Evolutionary conservation across 2,888 invertebrate species (phyloP).

Genomic region (Cephus nigrinus): DNA sequence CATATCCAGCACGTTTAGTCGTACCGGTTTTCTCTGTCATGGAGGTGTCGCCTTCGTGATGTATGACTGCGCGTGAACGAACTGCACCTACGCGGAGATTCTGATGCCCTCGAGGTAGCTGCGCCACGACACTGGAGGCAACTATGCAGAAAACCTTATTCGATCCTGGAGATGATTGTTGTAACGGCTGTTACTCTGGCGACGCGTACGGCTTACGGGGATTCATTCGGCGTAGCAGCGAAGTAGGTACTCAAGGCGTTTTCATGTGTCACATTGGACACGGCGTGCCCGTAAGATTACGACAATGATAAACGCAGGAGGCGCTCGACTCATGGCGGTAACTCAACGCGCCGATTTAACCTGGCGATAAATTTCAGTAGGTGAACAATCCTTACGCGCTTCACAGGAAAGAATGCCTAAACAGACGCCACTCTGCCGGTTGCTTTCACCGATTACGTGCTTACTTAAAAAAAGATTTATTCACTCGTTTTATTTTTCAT

Average conservation of each 20-base stretch:
- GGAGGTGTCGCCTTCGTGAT: not conserved
- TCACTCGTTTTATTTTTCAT: not conserved
- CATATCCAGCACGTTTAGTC: not conserved
- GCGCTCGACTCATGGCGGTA: not conserved
- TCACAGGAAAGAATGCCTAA: not conserved
- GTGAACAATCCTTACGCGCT: not conserved
- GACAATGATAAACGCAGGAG: constrained; percentile 2
- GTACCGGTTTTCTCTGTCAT: not conserved
- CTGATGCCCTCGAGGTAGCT: not conserved
- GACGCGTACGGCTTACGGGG: not conserved
- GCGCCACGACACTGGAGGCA: not conserved
- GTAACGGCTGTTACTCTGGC: not conserved
- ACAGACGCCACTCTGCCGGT: not conserved
- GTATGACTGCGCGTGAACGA: not conserved
- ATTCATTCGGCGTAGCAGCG: not conserved
- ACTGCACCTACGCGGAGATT: not conserved
- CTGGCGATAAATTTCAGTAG: not conserved
- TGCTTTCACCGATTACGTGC: not conserved
- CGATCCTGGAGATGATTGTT: not conserved
- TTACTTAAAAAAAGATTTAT: not conserved
- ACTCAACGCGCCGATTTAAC: not conserved
- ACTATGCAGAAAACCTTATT: not conserved
- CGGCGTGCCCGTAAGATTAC: constrained; percentile 2
- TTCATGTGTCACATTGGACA: constrained; percentile 2
- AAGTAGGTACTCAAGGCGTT: not conserved